Evolutionary conservation across 2,113 vertebrate species (phyloP).

Genomic region (Lasiurus borealis): DNA sequence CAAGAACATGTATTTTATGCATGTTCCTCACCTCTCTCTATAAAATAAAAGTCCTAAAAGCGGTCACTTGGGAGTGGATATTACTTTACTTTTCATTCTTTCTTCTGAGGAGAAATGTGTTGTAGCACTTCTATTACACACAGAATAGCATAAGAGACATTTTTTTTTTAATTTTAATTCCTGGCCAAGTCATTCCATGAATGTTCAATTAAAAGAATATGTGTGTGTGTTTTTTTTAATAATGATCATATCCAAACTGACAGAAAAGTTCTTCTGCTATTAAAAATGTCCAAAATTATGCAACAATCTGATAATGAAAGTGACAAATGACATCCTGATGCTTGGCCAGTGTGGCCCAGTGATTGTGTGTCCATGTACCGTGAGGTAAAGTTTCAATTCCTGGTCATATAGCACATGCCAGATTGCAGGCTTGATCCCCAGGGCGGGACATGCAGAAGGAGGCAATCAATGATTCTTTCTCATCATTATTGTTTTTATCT

Average conservation of each 20-base stretch:
- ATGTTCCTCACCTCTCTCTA: not conserved
- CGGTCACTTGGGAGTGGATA: conserved; percentile 37
- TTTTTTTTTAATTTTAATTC: conserved; percentile 30
- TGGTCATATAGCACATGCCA: no score
- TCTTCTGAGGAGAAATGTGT: conserved; percentile 37
- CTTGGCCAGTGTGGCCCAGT: no score
- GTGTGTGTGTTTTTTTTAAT: not conserved
- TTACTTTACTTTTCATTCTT: conserved; percentile 45
- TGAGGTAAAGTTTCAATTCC: no score
- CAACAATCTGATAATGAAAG: conserved; percentile 10
- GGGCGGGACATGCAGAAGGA: no score
- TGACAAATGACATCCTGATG: not conserved
- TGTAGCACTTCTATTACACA: conserved; percentile 15
- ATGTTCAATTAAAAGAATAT: conserved; percentile 43
- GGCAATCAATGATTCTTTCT: no score
- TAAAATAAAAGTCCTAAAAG: conserved; percentile 62
- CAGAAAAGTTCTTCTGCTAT: not conserved
- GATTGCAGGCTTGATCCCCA: no score
- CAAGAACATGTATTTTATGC: conserved; percentile 54
- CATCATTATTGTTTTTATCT: no score
- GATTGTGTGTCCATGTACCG: no score
- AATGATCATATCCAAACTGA: conserved; percentile 36
- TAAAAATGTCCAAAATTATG: conserved; percentile 51
- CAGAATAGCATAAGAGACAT: not conserved
- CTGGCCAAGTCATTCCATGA: conserved; percentile 2